Percentiles rank a stretch among this genome's conserved stretches.
phyloP scores from a whole-genome alignment of 2,888 invertebrate species.

The Rosalia funebris region DNA sequence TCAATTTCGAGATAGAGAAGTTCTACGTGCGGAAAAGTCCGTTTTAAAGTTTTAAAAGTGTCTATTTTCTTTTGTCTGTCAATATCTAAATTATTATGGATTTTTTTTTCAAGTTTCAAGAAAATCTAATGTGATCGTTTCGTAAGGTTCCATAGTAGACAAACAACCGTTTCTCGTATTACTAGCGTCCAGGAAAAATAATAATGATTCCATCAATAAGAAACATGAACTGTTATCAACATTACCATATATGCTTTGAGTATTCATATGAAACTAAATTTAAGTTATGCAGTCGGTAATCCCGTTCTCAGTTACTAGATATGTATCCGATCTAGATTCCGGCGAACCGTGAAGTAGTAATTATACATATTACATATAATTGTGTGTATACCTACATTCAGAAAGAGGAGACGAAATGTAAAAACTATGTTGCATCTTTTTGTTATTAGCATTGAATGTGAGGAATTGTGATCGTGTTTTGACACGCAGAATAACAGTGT shows the following conservation, averaged over 20 bases:
- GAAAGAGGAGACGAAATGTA: conserved; percentile 35
- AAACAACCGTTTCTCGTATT: no score
- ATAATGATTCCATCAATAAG: no score
- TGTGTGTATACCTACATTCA: conserved; percentile 53
- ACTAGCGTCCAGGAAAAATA: no score
- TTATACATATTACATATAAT: conserved; percentile 60
- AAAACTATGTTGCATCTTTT: conserved; percentile 38
- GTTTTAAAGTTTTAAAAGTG: no score
- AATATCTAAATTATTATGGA: no score
- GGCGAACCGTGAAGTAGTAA: conserved; percentile 55
- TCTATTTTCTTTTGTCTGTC: no score
- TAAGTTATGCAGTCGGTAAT: conserved; percentile 48
- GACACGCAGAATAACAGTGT: conserved; percentile 49
- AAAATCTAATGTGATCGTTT: no score
- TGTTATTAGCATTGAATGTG: conserved; percentile 56
- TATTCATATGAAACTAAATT: conserved; percentile 35
- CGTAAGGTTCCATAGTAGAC: no score
- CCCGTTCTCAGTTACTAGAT: conserved; percentile 53
- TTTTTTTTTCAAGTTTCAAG: no score
- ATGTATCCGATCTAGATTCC: conserved; percentile 51
- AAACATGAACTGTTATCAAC: no score
- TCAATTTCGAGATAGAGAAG: no score
- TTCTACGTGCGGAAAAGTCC: no score
- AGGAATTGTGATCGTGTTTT: conserved; percentile 52
- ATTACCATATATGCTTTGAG: conserved; percentile 25